phyloP scores from a whole-genome alignment of 2,113 vertebrate genomes.

The Platichthys flesus region DNA sequence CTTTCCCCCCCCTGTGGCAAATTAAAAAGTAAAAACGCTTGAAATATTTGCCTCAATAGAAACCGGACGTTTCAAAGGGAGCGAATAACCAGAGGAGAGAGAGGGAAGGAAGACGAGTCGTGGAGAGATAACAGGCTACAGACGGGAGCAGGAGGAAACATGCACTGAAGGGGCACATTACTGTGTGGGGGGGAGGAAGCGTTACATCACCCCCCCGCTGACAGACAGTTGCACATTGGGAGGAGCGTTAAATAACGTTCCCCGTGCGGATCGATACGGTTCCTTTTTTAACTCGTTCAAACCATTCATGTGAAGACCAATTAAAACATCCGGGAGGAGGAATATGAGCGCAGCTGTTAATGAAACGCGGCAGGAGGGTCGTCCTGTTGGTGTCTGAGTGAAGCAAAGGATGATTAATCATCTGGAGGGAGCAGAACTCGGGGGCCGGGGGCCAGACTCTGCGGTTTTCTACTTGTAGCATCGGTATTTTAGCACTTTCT shows the following conservation, averaged over 20 bases:
- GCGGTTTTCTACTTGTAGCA: not conserved
- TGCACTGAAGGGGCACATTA: slow-evolving; percentile 31
- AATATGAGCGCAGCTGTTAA: not conserved
- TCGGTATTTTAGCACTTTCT: not conserved
- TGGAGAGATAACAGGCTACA: slow-evolving; percentile 14
- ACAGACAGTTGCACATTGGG: not conserved
- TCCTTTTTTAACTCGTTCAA: not conserved
- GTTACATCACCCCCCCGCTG: slow-evolving; percentile 1
- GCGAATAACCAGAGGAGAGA: slow-evolving; percentile 10
- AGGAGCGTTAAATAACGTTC: not conserved
- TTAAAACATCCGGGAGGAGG: not conserved
- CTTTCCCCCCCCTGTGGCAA: not conserved
- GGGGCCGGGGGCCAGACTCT: not conserved
- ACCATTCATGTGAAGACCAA: not conserved
- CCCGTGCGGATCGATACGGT: not conserved
- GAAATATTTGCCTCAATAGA: slow-evolving; percentile 4
- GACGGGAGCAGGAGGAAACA: slow-evolving; percentile 13
- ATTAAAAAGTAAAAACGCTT: not conserved
- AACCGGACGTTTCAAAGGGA: slow-evolving; percentile 7
- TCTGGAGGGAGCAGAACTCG: not conserved
- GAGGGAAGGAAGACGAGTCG: slow-evolving; percentile 44
- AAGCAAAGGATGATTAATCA: slow-evolving; percentile 1
- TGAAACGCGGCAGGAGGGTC: not conserved
- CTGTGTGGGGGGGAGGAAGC: slow-evolving; percentile 8
- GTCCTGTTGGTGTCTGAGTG: not conserved